phyloP scores from a whole-genome alignment of 53 echinoderm and acorn worm species.

The Astropecten irregularis region DNA sequence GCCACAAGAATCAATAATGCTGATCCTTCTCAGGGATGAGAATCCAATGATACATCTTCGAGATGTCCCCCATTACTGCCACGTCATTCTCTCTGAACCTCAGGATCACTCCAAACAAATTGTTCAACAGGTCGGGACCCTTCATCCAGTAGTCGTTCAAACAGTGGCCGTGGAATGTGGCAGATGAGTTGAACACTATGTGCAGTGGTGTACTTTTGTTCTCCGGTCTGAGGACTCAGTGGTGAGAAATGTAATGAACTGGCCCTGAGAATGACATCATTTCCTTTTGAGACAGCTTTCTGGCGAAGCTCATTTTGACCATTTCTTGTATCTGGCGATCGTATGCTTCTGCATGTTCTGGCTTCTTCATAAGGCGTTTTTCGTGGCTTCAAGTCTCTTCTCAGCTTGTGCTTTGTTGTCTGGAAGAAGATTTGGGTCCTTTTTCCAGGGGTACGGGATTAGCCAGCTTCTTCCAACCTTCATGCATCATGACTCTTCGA shows the following conservation, averaged over 20 bases:
- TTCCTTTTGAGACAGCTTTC: slow-evolving; percentile 56
- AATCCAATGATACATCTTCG: slow-evolving; percentile 71
- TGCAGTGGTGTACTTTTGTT: slow-evolving; percentile 71
- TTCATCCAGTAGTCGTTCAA: slow-evolving; percentile 69
- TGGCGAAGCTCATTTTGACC: slow-evolving; percentile 64
- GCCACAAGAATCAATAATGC: slow-evolving; percentile 70
- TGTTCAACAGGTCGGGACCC: slow-evolving; percentile 72
- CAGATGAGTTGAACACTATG: slow-evolving; percentile 70
- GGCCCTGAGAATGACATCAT: slow-evolving; percentile 56
- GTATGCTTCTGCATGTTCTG: slow-evolving; percentile 60
- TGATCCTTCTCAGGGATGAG: slow-evolving; percentile 69
- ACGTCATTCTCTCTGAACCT: slow-evolving; percentile 53
- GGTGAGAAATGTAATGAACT: slow-evolving; percentile 70
- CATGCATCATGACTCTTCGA: slow-evolving; percentile 48
- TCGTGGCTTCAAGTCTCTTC: slow-evolving; percentile 55
- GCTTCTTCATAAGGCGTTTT: slow-evolving; percentile 53
- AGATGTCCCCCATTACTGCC: slow-evolving; percentile 65
- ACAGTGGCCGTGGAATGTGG: slow-evolving; percentile 54
- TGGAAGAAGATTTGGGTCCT: slow-evolving; percentile 55
- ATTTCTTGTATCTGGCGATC: slow-evolving; percentile 65
- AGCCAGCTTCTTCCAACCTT: slow-evolving; percentile 68
- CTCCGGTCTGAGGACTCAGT: slow-evolving; percentile 62
- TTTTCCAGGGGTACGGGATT: slow-evolving; percentile 72
- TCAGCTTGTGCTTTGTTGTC: slow-evolving; percentile 66
- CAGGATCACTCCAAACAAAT: slow-evolving; percentile 61